Conservation (phyloP, 2,888 invertebrate species). For the Synanthedon formicaeformis region DNA sequence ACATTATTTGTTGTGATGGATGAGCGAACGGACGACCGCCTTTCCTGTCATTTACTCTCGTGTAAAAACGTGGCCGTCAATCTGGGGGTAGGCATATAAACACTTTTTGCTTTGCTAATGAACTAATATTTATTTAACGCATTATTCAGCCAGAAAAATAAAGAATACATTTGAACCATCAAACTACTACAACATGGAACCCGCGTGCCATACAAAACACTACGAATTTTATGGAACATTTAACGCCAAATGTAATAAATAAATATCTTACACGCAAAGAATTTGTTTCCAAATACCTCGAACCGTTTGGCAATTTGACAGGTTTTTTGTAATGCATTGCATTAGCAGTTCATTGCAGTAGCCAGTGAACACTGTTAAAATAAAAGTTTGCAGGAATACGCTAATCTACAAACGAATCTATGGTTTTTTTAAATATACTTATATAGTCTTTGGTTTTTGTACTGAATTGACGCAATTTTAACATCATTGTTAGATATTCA, state of each 20-base stretch:
- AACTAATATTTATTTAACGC: too few species aligned
- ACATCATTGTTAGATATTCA: too few species aligned
- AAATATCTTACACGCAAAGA: background rate
- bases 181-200: too few species aligned
- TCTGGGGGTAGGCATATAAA: background rate
- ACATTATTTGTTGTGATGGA: constrained; percentile 52
- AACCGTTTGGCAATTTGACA: constrained; percentile 19
- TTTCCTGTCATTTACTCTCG: constrained; percentile 20
- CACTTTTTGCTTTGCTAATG: background rate
- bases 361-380: background rate
- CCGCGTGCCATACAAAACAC: too few species aligned
- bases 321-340: constrained; percentile 14
- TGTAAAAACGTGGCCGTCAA: constrained; percentile 1
- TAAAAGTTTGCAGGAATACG: background rate
- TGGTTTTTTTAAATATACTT: too few species aligned
- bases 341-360: constrained; percentile 16
- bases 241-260: background rate
- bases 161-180: too few species aligned
- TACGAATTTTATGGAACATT: too few species aligned
- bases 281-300: background rate
- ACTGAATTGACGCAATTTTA: too few species aligned
- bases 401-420: too few species aligned
- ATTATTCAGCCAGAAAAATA: too few species aligned
- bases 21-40: constrained; percentile 14
- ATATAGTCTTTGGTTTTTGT: too few species aligned